These are phyloP conservation scores for Spodoptera littoralis DNA, from an alignment of 2,888 invertebrate genomes.

Conservation along the genomic window DNA sequence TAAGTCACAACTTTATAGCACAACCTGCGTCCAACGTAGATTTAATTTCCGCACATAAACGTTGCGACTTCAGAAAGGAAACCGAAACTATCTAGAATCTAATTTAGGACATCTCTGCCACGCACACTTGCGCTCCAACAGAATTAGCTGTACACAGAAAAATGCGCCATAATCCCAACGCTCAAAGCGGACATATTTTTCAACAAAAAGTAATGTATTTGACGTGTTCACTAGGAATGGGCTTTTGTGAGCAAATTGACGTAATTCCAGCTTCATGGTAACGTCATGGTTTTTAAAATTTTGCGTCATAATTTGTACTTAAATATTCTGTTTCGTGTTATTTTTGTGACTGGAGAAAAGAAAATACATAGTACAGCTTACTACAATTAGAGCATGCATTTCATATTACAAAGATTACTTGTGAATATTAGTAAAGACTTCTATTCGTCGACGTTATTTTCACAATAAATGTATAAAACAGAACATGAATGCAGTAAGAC, in stretches of 20 bases:
- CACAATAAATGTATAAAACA: constrained; percentile 8
- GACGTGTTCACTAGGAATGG: constrained; percentile 33
- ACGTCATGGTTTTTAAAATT: neutral
- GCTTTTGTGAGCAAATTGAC: constrained; percentile 37
- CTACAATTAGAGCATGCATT: too few species aligned
- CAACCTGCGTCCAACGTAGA: constrained; percentile 50
- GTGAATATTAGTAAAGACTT: constrained; percentile 3
- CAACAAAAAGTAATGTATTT: constrained; percentile 19
- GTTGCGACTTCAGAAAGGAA: constrained; percentile 55
- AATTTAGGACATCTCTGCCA: constrained; percentile 60
- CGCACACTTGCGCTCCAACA: constrained; percentile 39
- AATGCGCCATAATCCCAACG: constrained; percentile 23
- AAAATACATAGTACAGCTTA: too few species aligned
- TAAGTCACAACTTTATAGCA: constrained; percentile 45
- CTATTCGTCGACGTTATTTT: neutral
- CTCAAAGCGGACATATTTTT: constrained; percentile 27
- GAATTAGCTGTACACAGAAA: constrained; percentile 44
- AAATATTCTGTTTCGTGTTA: constrained; percentile 3
- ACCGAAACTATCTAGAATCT: constrained; percentile 63
- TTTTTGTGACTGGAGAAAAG: neutral
- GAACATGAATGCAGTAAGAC: constrained; percentile 23
- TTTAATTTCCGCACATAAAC: constrained; percentile 70
- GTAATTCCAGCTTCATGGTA: constrained; percentile 22
- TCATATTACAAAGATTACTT: too few species aligned
- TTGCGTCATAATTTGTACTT: constrained; percentile 3